Evolutionary conservation across 2,888 invertebrate species (phyloP), one percentile per base, ranked within the genome.

Genomic region (Aporophyla nigra): DNA sequence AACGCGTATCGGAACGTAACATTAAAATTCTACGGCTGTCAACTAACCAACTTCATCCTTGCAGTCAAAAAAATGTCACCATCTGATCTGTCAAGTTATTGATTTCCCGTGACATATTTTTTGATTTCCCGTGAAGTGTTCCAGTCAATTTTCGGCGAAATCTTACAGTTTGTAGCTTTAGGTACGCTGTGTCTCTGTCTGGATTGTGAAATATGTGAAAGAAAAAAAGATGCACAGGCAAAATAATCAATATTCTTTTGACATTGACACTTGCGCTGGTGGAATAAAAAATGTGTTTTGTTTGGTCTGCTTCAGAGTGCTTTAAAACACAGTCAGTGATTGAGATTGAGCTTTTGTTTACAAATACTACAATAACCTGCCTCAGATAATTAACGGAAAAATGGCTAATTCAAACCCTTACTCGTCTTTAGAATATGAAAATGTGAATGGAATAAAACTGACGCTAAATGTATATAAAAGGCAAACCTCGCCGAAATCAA

Each of bases 401-500:
- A 82, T 82, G 82, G 40, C 46, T 2, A 61, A 71, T 40, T 49
- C 49, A 33, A 71, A 66, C 40, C 84, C 84, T 43, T 67, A 67
- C 49, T 87, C 83, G 69, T 63, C 86, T 67, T 79, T 93, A 63
- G 92, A 94, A 58, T 88, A 92, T 56, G 94, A 94, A 81, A 96
- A 96, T 87, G 93, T 96, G 1, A 96, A 96, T 76, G 96, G 96
- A 43, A 91, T 96, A 5, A 91, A 91, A 86, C 80, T 96, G 71
- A 88, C 89, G 3, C 77, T 96, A 69, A 91, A 91, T 82, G 89
- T 95, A 33, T 92, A 91, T 76, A 91, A 88, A 69, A 88, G 92
- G 21, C 90, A 87, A 80, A 91, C 89, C 79, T 85, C 93, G 2
- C 93, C 93, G 14, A 94, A 92, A 83, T 94, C 95, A 16, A 93